Percentiles rank a stretch among this genome's conserved stretches.
Evolutionary conservation across 2,797 vertebrate species (phyloP).

Genomic region (Molossus molossus): DNA sequence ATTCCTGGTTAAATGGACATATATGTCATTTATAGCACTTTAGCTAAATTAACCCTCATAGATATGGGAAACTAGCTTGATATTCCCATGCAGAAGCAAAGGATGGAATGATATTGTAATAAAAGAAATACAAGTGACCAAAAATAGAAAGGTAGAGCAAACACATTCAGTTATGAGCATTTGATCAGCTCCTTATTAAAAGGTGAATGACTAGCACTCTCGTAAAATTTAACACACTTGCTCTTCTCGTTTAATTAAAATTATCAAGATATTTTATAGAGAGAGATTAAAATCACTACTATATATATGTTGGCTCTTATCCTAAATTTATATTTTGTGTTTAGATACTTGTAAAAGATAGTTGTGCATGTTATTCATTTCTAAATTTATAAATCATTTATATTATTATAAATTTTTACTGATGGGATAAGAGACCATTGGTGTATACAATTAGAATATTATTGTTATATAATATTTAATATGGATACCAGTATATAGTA

Average conservation of each 20-base stretch:
- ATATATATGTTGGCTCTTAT: background rate
- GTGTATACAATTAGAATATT: background rate
- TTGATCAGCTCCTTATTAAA: constrained; percentile 6
- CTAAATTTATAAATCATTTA: background rate
- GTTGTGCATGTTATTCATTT: background rate
- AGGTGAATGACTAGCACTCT: background rate
- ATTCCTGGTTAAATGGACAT: background rate
- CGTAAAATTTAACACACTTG: background rate
- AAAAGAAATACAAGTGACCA: background rate
- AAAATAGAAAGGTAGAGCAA: background rate
- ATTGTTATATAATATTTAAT: background rate
- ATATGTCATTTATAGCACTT: background rate
- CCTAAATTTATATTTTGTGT: constrained; percentile 27
- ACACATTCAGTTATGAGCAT: background rate
- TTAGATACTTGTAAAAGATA: constrained; percentile 49
- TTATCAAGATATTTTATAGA: background rate
- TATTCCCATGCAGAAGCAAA: background rate
- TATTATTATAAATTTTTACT: constrained; percentile 31
- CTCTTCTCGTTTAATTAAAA: constrained; percentile 4
- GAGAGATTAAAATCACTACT: constrained; percentile 26
- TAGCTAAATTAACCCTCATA: background rate
- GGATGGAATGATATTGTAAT: background rate
- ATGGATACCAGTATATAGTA: background rate
- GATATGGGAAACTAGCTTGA: background rate
- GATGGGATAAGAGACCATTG: background rate